phyloP scores from a whole-genome alignment of 1,140 invertebrate genomes.

The Aphidius gifuensis region DNA sequence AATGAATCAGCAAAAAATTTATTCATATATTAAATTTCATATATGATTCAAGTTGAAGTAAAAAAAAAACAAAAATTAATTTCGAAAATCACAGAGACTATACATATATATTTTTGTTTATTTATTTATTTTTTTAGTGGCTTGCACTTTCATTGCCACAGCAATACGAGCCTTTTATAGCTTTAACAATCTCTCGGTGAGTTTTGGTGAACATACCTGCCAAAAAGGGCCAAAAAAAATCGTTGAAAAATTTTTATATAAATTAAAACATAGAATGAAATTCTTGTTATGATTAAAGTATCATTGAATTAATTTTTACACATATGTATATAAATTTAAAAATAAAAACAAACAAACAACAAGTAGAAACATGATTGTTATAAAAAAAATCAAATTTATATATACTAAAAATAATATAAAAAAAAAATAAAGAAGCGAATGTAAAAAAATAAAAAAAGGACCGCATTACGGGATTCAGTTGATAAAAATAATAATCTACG shows the following conservation, averaged over 20 bases:
- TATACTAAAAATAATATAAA: no score
- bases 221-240: background rate
- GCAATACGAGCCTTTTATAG: slow-evolving; percentile 5
- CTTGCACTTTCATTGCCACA: slow-evolving; percentile 4
- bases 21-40: background rate
- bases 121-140: no score
- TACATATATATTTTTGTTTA: background rate
- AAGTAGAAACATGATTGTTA: no score
- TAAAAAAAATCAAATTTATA: slow-evolving; percentile 1
- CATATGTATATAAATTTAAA: no score
- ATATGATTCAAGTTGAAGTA: background rate
- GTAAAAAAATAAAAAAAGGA: no score
- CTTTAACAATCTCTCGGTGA: slow-evolving; percentile 1
- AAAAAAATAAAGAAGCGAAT: no score
- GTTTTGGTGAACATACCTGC: background rate
- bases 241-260: background rate
- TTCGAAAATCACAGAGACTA: background rate
- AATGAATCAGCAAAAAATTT: background rate
- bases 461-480: slow-evolving; percentile 21
- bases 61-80: slow-evolving; percentile 4
- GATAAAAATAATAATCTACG: slow-evolving; percentile 39
- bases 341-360: no score
- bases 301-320: no score
- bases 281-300: background rate
- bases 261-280: background rate